phyloP scores from a whole-genome alignment of 92 coral and sea anemone genomes.

The Nematostella vectensis region DNA sequence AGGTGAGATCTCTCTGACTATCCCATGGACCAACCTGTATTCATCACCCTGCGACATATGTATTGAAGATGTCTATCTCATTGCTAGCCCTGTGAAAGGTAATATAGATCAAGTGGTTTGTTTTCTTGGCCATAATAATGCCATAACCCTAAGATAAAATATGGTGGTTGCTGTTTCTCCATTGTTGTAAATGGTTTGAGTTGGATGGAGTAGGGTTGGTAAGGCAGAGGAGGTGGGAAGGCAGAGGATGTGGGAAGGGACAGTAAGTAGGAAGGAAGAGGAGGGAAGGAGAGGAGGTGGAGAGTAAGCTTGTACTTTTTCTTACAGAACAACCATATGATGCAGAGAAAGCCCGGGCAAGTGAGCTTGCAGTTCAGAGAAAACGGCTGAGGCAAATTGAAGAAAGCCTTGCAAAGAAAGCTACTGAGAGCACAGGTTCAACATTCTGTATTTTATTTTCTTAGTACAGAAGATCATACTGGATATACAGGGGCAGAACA shows the following conservation, averaged over 20 bases:
- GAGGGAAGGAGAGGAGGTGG: no score
- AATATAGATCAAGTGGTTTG: background rate
- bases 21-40: slow-evolving; percentile 90
- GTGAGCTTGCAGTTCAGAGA: slow-evolving; percentile 63
- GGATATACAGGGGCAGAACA: background rate
- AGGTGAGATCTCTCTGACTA: slow-evolving; percentile 71
- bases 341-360: slow-evolving; percentile 60
- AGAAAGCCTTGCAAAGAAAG: slow-evolving; percentile 24
- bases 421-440: slow-evolving; percentile 1
- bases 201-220: no score
- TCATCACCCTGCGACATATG: slow-evolving; percentile 78
- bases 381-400: slow-evolving; percentile 70
- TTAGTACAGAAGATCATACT: background rate
- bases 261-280: no score
- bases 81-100: slow-evolving; percentile 97
- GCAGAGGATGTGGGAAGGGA: no score
- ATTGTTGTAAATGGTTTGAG: no score
- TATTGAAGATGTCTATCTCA: slow-evolving; percentile 69
- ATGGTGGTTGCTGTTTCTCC: no score
- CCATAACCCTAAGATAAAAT: no score
- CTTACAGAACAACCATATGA: slow-evolving; percentile 61
- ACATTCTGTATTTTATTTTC: no score
- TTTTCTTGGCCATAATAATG: no score
- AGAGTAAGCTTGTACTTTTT: background rate
- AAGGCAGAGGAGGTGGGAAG: no score